Evolutionary conservation across 2,113 vertebrate genomes (phyloP).

Genomic region (Salvelinus namaycush): DNA sequence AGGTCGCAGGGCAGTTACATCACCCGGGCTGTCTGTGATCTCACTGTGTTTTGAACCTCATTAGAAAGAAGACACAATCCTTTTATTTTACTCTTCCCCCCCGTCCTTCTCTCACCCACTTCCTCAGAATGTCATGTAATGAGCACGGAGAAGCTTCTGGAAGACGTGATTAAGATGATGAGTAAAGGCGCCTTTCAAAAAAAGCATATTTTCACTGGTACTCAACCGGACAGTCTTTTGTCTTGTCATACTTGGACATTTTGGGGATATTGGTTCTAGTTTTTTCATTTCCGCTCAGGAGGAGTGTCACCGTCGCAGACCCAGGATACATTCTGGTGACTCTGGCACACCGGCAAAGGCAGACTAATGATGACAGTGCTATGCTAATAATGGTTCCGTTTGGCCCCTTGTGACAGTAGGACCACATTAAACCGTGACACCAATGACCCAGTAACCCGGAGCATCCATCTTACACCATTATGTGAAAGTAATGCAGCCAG

Average conservation of each 20-base stretch:
- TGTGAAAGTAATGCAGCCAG: not conserved
- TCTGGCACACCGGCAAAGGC: not conserved
- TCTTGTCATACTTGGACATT: not conserved
- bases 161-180: no score
- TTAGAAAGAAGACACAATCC: slow-evolving; percentile 39
- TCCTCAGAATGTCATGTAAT: slow-evolving; percentile 29
- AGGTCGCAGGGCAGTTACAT: slow-evolving; percentile 50
- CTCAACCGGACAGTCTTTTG: no score
- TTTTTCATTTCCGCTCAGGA: no score
- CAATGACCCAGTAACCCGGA: not conserved
- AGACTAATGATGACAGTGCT: slow-evolving; percentile 57
- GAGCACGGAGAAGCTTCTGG: slow-evolving; percentile 22
- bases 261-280: not conserved
- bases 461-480: not conserved
- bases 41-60: slow-evolving; percentile 55
- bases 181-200: no score
- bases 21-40: slow-evolving; percentile 52
- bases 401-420: slow-evolving; percentile 54
- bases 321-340: not conserved
- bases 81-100: not conserved
- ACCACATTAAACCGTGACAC: slow-evolving; percentile 46
- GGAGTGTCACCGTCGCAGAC: not conserved
- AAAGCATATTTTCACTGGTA: no score
- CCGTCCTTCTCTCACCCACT: not conserved
- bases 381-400: slow-evolving; percentile 55